Conservation (phyloP, 2,113 vertebrate genomes). For the Entelurus aequoreus region DNA sequence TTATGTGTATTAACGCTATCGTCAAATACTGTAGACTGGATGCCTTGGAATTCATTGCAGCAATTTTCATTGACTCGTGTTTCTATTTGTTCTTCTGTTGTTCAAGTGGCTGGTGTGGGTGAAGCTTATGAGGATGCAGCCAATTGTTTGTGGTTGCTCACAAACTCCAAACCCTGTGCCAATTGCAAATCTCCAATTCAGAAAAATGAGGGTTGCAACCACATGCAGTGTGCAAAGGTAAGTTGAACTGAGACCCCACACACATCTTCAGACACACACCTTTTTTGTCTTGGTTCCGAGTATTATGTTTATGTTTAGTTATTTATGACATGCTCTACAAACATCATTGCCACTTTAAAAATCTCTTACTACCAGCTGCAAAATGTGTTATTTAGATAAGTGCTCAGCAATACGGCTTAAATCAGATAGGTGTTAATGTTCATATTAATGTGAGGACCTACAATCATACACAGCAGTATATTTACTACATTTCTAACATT, state of each 20-base stretch:
- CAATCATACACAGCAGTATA: no score
- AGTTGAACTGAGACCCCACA: constrained; percentile 20
- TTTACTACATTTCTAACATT: no score
- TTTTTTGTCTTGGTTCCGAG: neutral
- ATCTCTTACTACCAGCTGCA: no score
- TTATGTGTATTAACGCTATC: neutral
- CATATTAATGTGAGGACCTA: no score
- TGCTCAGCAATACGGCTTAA: no score
- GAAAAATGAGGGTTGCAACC: constrained; percentile 98
- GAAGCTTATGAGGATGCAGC: constrained; percentile 96
- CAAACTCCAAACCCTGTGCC: constrained; percentile 94
- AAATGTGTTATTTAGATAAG: no score
- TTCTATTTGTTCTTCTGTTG: constrained; percentile 22
- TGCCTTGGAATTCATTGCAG: constrained; percentile 26
- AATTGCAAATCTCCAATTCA: constrained; percentile 99
- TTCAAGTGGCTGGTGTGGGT: constrained; percentile 89
- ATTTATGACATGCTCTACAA: neutral
- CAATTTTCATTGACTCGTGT: constrained; percentile 47
- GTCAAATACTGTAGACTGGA: neutral
- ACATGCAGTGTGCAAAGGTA: constrained; percentile 99
- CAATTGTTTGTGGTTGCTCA: constrained; percentile 96
- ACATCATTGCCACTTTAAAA: neutral
- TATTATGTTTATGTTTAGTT: neutral
- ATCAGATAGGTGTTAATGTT: no score
- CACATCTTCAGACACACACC: neutral